These are phyloP conservation scores for Drosophila kanapiae DNA, from an alignment of 1,140 invertebrate genomes.

Conservation along the genomic window DNA sequence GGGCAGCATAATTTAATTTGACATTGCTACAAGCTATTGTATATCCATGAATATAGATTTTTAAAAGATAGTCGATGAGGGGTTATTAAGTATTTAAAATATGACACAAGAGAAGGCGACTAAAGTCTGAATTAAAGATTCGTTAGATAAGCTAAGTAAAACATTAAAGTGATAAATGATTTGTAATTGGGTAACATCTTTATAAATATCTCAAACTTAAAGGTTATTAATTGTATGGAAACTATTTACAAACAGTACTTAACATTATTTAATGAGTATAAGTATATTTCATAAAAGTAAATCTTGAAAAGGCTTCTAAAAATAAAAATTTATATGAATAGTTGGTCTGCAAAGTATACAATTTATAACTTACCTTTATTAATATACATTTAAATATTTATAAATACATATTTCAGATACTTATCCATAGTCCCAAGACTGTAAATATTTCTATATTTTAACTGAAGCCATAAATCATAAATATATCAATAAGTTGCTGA, in stretches of 20 bases:
- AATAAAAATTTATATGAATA: no score
- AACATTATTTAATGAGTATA: no score
- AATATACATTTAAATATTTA: background rate
- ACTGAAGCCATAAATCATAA: background rate
- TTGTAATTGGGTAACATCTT: background rate
- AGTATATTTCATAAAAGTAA: no score
- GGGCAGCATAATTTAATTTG: conserved; percentile 36
- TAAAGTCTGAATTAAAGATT: background rate
- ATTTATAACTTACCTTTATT: background rate
- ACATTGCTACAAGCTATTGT: conserved; percentile 37
- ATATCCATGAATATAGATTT: conserved; percentile 26
- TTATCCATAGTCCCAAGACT: background rate
- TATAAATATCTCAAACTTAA: no score
- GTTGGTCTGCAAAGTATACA: background rate
- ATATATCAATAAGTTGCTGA: no score
- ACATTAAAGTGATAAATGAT: background rate
- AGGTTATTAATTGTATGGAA: no score
- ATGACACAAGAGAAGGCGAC: background rate
- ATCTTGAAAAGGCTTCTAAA: no score
- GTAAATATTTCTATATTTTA: background rate
- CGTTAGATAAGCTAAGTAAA: background rate
- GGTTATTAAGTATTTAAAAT: background rate
- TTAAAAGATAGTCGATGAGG: conserved; percentile 3
- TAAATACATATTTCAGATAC: background rate
- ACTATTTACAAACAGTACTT: no score